A percentile compares a stretch with the other conserved stretches of the same genome.
Conservation (phyloP, 92 coral and sea anemone genomes). For the Micromussa lordhowensis region DNA sequence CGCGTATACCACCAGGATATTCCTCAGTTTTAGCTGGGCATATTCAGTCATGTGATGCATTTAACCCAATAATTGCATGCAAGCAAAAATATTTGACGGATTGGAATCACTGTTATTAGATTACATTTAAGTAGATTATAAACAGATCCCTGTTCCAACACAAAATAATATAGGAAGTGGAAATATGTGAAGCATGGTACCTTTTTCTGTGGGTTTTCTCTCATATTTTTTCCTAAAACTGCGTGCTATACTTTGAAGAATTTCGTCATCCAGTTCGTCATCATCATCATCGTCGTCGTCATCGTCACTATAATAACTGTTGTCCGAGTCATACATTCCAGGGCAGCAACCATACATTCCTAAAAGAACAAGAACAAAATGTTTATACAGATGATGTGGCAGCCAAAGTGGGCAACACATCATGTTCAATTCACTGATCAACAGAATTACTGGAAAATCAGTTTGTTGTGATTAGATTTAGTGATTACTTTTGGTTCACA, state of each 20-base stretch:
- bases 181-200: not conserved
- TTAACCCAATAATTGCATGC: too few relatives aligned
- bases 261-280: constrained; percentile 75
- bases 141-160: not conserved
- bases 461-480: not conserved
- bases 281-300: constrained; percentile 86
- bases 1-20: too few relatives aligned
- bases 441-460: not conserved
- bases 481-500: not conserved
- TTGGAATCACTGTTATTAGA: not conserved
- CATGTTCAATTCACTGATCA: not conserved
- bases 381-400: not conserved
- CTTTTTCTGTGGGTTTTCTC: constrained; percentile 53
- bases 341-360: constrained; percentile 76
- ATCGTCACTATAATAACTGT: constrained; percentile 74
- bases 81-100: too few relatives aligned
- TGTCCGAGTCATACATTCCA: constrained; percentile 79
- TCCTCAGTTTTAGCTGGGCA: too few relatives aligned
- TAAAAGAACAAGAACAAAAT: not conserved
- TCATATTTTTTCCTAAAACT: constrained; percentile 84
- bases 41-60: too few relatives aligned
- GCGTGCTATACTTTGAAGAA: constrained; percentile 78
- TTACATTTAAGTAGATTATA: too few relatives aligned
- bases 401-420: not conserved
- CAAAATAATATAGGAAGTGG: not conserved